A percentile compares a stretch with the other conserved stretches of the same genome.
phyloP scores from a whole-genome alignment of 2,797 vertebrate species.

The Spheniscus humboldti region DNA sequence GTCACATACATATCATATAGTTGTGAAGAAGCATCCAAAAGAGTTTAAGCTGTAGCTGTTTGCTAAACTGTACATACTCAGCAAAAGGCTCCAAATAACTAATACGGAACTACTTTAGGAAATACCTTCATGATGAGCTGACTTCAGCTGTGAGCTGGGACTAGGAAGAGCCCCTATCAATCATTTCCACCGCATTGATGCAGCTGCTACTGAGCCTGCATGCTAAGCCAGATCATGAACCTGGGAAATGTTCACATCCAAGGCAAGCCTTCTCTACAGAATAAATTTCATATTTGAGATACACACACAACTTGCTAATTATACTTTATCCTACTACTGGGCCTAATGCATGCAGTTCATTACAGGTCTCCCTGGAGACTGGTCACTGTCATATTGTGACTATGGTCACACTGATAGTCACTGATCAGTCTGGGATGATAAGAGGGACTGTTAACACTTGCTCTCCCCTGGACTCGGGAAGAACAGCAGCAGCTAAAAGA shows the following conservation, averaged over 20 bases:
- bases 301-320: not conserved
- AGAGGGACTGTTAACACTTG: not conserved
- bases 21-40: not conserved
- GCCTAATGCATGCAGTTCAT: not conserved
- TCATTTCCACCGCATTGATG: not conserved
- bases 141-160: not conserved
- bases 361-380: not conserved
- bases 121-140: not conserved
- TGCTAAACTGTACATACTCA: not conserved
- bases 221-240: accelerated
- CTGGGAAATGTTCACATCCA: not conserved
- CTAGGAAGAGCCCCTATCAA: not conserved
- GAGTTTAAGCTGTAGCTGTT: not conserved
- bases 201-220: not conserved
- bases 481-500: not conserved
- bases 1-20: not conserved
- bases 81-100: not conserved
- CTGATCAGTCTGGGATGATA: not conserved
- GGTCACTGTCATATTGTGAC: accelerated
- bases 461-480: not conserved
- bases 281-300: not conserved
- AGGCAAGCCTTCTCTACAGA: not conserved
- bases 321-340: not conserved
- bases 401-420: not conserved
- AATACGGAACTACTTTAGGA: not conserved